These are phyloP conservation scores for Cecropterus lyciades DNA, from an alignment of 1,140 invertebrate species.

Conservation along the genomic window DNA sequence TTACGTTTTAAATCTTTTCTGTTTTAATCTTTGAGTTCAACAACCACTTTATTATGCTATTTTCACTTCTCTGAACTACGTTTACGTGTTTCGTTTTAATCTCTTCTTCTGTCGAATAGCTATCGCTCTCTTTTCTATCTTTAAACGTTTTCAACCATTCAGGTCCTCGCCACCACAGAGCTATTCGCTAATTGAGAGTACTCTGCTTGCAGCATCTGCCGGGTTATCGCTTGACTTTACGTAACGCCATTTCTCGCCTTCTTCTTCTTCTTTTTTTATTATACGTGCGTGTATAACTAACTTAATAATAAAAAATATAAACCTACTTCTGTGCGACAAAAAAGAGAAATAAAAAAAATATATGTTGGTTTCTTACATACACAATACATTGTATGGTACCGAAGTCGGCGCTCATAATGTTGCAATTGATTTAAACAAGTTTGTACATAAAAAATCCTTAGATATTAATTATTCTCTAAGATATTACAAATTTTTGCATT, in stretches of 20 bases:
- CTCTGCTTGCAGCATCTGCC: conserved; percentile 63
- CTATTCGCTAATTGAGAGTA: conserved; percentile 44
- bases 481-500: too few species aligned
- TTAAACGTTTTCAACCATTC: conserved; percentile 31
- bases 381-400: too few species aligned
- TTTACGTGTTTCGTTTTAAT: conserved; percentile 24
- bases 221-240: conserved; percentile 69
- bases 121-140: neutral
- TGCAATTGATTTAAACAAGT: too few species aligned
- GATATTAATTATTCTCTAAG: too few species aligned
- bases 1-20: too few species aligned
- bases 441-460: too few species aligned
- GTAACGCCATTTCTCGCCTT: conserved; percentile 71
- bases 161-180: conserved; percentile 59
- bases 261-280: conserved; percentile 43
- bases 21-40: conserved; percentile 34
- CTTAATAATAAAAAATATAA: too few species aligned
- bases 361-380: too few species aligned
- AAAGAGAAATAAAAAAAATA: too few species aligned
- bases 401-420: too few species aligned
- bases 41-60: conserved; percentile 17
- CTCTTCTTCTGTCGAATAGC: conserved; percentile 29
- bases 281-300: too few species aligned
- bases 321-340: too few species aligned
- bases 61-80: conserved; percentile 4